These are phyloP conservation scores for Corythaeola cristata DNA, from an alignment of 2,113 vertebrate species.

Conservation along the genomic window DNA sequence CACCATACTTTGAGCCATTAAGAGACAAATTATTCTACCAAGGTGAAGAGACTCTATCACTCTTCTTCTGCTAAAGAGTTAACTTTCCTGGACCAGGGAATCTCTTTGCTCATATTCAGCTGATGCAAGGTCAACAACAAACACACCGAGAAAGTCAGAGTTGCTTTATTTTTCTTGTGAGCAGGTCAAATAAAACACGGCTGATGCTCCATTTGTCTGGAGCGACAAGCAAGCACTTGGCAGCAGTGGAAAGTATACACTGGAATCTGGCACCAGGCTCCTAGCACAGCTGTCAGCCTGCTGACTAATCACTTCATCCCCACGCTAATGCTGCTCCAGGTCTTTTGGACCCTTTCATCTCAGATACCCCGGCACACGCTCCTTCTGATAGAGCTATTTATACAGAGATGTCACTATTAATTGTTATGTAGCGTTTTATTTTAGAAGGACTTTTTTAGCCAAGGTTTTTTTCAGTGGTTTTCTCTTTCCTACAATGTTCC, in stretches of 20 bases:
- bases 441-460: neutral
- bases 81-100: neutral
- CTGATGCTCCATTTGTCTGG: slow-evolving; percentile 57
- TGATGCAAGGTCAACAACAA: slow-evolving; percentile 48
- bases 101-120: neutral
- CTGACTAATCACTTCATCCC: slow-evolving; percentile 61
- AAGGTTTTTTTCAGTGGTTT: neutral
- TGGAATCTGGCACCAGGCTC: slow-evolving; percentile 30
- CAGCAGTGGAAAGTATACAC: slow-evolving; percentile 32
- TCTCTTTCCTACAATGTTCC: neutral
- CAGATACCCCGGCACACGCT: neutral
- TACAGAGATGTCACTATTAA: slow-evolving; percentile 31
- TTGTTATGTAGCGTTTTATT: neutral
- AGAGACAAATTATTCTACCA: neutral
- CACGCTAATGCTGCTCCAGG: slow-evolving; percentile 19
- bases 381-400: neutral
- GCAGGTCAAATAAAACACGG: slow-evolving; percentile 66
- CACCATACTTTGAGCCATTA: neutral
- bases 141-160: slow-evolving; percentile 25
- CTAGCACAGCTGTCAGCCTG: slow-evolving; percentile 53
- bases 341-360: slow-evolving; percentile 43
- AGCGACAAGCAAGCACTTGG: slow-evolving; percentile 59
- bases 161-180: slow-evolving; percentile 61
- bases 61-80: slow-evolving; percentile 33
- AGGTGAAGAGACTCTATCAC: neutral